These are phyloP conservation scores for Balaenoptera acutorostrata DNA, from an alignment of 2,113 vertebrate genomes.

Conservation along the genomic window DNA sequence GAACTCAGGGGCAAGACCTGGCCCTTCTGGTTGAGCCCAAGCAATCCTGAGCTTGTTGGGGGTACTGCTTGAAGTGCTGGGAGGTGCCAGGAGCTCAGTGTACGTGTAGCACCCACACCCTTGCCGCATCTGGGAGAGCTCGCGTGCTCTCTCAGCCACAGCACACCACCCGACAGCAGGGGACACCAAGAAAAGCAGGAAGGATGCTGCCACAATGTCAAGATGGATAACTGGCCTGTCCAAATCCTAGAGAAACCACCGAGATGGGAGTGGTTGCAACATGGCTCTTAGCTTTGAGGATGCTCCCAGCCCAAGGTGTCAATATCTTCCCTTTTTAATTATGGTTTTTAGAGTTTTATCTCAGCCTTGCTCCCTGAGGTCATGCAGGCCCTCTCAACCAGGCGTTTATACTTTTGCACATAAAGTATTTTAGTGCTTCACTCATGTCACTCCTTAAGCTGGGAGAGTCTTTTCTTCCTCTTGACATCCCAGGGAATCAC, in stretches of 20 bases:
- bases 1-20: neutral
- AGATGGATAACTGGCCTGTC: neutral
- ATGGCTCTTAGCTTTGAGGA: neutral
- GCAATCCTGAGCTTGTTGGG: too few relatives aligned
- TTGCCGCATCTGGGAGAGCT: neutral
- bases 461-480: neutral
- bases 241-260: neutral
- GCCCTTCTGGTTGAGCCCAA: neutral
- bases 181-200: neutral
- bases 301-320: neutral
- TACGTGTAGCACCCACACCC: fast-evolving
- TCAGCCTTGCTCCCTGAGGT: neutral
- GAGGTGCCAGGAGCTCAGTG: neutral
- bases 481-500: neutral
- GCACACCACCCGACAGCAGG: neutral
- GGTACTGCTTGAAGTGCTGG: neutral
- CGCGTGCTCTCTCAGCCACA: neutral
- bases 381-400: neutral
- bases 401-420: neutral
- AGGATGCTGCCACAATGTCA: fast-evolving
- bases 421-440: neutral
- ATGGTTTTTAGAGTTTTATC: neutral
- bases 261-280: fast-evolving
- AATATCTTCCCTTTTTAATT: neutral
- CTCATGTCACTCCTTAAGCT: neutral